A percentile compares a stretch with the other conserved stretches of the same genome.
Conservation (phyloP, 2,797 vertebrate species). For the Acanthis flammea region DNA sequence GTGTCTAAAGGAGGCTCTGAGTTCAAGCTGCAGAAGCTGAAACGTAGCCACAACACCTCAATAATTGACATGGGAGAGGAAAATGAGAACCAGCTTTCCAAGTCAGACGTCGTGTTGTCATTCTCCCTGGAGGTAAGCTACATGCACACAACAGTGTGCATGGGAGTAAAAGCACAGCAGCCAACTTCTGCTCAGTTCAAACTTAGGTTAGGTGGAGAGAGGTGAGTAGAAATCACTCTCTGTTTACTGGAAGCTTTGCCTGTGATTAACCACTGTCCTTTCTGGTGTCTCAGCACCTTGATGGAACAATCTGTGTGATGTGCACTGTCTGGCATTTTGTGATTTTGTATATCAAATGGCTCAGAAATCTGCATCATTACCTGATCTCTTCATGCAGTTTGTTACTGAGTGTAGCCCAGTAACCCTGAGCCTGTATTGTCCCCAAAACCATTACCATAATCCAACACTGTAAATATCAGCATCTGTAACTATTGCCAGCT, state of each 20-base stretch:
- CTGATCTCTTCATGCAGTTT: background rate
- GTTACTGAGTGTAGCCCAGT: background rate
- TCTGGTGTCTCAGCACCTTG: background rate
- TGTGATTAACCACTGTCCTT: background rate
- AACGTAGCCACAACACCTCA: constrained; percentile 96
- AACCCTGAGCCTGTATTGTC: background rate
- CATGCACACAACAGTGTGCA: rapidly evolving
- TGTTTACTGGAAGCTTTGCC: background rate
- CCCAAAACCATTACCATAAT: background rate
- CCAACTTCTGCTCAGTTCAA: background rate
- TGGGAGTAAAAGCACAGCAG: background rate
- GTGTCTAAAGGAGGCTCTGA: constrained; percentile 95
- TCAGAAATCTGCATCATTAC: background rate
- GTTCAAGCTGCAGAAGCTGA: constrained; percentile 98
- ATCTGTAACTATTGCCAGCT: constrained; percentile 40
- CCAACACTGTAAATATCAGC: background rate
- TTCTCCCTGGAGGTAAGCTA: constrained; percentile 92
- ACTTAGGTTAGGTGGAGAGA: background rate
- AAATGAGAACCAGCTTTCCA: constrained; percentile 97
- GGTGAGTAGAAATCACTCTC: background rate
- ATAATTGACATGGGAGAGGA: constrained; percentile 99
- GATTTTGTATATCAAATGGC: background rate
- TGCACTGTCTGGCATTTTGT: background rate
- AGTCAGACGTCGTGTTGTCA: constrained; percentile 94
- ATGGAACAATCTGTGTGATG: background rate